Conservation (phyloP, 2,888 invertebrate species). For the Enchytraeus crypticus region DNA sequence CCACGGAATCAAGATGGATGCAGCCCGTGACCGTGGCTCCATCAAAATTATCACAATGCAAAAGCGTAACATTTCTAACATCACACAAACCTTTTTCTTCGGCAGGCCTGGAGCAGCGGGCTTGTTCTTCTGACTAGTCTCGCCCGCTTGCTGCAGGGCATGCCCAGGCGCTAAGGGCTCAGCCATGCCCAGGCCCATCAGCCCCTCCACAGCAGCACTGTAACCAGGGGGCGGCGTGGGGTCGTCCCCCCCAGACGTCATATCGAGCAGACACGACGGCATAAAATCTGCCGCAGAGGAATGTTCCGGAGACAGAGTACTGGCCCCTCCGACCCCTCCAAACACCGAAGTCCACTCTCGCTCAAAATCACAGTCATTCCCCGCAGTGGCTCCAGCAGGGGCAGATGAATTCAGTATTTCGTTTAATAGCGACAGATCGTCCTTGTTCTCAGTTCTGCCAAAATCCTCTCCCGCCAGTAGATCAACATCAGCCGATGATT, state of each 20-base stretch:
- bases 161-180: background rate
- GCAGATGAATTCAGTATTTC: constrained; percentile 48
- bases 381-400: constrained; percentile 29
- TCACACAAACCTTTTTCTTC: no score
- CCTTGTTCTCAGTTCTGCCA: constrained; percentile 45
- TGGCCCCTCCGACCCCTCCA: constrained; percentile 26
- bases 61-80: no score
- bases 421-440: constrained; percentile 49
- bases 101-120: no score
- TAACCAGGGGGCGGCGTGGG: background rate
- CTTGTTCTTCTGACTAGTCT: background rate
- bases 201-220: background rate
- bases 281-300: constrained; percentile 38
- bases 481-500: constrained; percentile 28
- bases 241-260: constrained; percentile 27
- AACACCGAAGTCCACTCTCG: constrained; percentile 47
- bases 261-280: constrained; percentile 48
- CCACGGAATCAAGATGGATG: no score
- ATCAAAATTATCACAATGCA: no score
- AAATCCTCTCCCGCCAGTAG: constrained; percentile 43
- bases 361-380: constrained; percentile 43
- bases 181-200: background rate
- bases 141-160: background rate
- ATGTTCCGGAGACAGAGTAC: constrained; percentile 27
- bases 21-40: no score